Base-by-base conservation (phyloP, 2,888 invertebrate genomes). In the Noctua janthe region DNA sequence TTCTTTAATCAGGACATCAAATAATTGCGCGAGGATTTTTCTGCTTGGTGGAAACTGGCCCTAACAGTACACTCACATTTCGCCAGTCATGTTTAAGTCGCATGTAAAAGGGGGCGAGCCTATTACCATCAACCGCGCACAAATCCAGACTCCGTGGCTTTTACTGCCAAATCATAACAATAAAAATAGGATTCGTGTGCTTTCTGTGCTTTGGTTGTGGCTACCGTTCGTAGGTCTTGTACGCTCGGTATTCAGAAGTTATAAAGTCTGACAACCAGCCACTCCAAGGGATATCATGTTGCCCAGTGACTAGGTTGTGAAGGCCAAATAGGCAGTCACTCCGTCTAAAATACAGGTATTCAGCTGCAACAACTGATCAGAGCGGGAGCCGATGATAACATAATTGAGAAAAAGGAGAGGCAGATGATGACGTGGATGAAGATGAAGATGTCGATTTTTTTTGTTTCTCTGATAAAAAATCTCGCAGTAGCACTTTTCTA, bases 361-460 rank as follows among this genome's bases (percentile, higher is more conserved):
- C 23, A 56, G n/a, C 23, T 56, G 11, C 56, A 11, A 56, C 56
- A 10, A 56, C 11, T 59, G n/a, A 59, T 59, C 1, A 59, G n/a
- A n/a, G 2, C 0, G 10, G n/a, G 0, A n/a, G 1, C 2, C 5
- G 11, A 59, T 6, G n/a, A 13, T 23, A 54, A 54, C 20, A 20
- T n/a, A 4, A n/a, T 59, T n/a, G 13, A 59, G n/a, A 29, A 29
- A 29, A 62, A 29, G 0, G 13, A 29, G 15, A 62, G 13, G 1
- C n/a, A n/a, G 11, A n/a, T 23, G 1, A 59, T 59, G n/a, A 17
- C 64, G 6, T 35, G 29, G 29, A 29, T 29, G 29, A 35, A 35
- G 10, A 17, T 17, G 35, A 35, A 64, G 17, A 17, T 20, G 20
- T 10, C 3, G 17, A 17, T 20, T 8, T 35, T 17, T 20, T 8